These are phyloP conservation scores for Actinia equina DNA, from an alignment of 64 coral and sea anemone species.

Conservation along the genomic window DNA sequence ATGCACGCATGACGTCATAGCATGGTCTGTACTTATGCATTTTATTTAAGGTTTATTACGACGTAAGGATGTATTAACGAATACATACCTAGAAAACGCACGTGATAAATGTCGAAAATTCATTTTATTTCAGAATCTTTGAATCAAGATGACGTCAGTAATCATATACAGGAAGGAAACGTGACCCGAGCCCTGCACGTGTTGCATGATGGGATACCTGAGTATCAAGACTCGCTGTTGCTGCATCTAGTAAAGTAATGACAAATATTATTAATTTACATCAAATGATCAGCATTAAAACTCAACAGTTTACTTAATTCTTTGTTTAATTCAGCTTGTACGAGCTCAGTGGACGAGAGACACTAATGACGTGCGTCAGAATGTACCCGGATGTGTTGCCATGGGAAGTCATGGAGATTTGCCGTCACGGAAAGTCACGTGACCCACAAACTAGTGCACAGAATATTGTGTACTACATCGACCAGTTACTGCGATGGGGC, in stretches of 20 bases:
- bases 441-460: constrained; percentile 41
- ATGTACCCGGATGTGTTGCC: constrained; percentile 78
- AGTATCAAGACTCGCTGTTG: constrained; percentile 30
- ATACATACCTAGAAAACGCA: too few species aligned
- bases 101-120: neutral
- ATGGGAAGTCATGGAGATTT: constrained; percentile 83
- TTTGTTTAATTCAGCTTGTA: constrained; percentile 46
- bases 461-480: constrained; percentile 75
- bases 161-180: constrained; percentile 52
- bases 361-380: constrained; percentile 74
- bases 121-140: constrained; percentile 12
- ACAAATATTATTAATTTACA: neutral
- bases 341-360: constrained; percentile 59
- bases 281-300: neutral
- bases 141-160: constrained; percentile 22
- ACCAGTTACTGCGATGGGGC: constrained; percentile 76
- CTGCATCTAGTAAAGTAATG: constrained; percentile 59
- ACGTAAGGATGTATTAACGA: too few species aligned
- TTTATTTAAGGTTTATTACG: too few species aligned
- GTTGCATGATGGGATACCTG: constrained; percentile 67
- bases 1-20: too few species aligned
- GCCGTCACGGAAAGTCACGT: constrained; percentile 36
- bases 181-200: constrained; percentile 64
- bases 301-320: neutral
- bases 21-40: too few species aligned